Evolutionary conservation across 2,888 invertebrate species (phyloP).

Genomic region (Anthophora plumipes): DNA sequence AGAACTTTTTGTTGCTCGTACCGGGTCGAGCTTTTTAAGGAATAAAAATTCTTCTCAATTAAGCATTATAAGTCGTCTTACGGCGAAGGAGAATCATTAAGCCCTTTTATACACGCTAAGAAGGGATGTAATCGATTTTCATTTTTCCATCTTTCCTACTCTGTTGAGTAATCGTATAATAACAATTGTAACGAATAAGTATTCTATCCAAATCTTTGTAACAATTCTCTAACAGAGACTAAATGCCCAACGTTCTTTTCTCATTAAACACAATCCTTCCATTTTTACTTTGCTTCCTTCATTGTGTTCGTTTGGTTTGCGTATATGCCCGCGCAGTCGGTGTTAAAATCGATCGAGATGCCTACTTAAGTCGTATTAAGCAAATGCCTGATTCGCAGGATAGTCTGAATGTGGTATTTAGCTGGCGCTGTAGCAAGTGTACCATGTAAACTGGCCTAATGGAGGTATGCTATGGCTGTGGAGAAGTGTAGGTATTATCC

Average conservation of each 20-base stretch:
- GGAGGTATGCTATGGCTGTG: constrained; percentile 35
- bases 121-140: constrained; percentile 14
- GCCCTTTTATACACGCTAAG: constrained; percentile 7
- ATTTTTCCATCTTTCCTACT: background rate
- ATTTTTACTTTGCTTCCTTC: background rate
- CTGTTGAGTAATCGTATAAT: background rate
- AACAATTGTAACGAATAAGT: background rate
- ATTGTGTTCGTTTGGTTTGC: background rate
- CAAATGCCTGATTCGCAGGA: constrained; percentile 57
- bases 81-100: constrained; percentile 8
- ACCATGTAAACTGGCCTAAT: constrained; percentile 64
- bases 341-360: constrained; percentile 48
- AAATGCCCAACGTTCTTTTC: background rate
- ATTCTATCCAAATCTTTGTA: background rate
- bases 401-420: constrained; percentile 58
- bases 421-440: constrained; percentile 37
- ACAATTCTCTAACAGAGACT: background rate
- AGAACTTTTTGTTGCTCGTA: constrained; percentile 48
- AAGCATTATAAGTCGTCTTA: constrained; percentile 24
- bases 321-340: constrained; percentile 7
- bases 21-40: constrained; percentile 43
- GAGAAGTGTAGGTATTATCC: constrained; percentile 42
- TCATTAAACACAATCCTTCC: background rate
- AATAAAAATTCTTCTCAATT: constrained; percentile 45
- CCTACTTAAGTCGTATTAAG: constrained; percentile 56